phyloP scores from a whole-genome alignment of 1,140 invertebrate species.

The Drosophila erecta region DNA sequence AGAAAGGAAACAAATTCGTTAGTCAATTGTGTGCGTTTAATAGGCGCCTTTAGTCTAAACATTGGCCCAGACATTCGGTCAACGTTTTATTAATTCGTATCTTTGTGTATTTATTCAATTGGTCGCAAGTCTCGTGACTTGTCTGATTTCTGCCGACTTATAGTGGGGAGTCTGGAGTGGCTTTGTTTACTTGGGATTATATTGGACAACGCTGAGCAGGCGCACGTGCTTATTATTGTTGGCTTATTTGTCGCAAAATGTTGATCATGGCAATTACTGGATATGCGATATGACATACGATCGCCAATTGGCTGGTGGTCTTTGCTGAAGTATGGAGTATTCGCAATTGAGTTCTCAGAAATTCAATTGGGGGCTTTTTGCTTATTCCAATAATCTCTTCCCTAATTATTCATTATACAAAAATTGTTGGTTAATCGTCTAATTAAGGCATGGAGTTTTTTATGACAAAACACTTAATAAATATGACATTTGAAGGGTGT shows the following conservation, averaged over 20 bases:
- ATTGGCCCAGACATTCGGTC: slow-evolving; percentile 6
- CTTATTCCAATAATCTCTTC: background rate
- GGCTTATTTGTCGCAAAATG: slow-evolving; percentile 50
- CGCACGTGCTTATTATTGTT: slow-evolving; percentile 42
- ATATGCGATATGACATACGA: slow-evolving; percentile 52
- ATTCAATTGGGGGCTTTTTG: background rate
- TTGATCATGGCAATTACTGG: slow-evolving; percentile 41
- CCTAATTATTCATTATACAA: background rate
- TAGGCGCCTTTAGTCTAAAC: slow-evolving; percentile 16
- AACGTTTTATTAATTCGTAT: slow-evolving; percentile 12
- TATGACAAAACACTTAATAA: background rate
- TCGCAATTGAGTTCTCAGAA: slow-evolving; percentile 13
- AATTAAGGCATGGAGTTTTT: background rate
- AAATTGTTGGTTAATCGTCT: too few relatives aligned
- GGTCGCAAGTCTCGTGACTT: slow-evolving; percentile 25
- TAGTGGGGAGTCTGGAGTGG: slow-evolving; percentile 2
- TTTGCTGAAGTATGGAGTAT: background rate
- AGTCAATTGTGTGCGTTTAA: slow-evolving; percentile 2
- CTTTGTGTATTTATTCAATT: slow-evolving; percentile 46
- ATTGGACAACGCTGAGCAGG: slow-evolving; percentile 30
- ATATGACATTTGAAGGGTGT: background rate
- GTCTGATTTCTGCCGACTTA: slow-evolving; percentile 35
- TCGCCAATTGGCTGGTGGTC: slow-evolving; percentile 46
- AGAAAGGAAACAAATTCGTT: slow-evolving; percentile 4
- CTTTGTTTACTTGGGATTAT: slow-evolving; percentile 28